Evolutionary conservation across 1,140 invertebrate species (phyloP), one percentile per base, ranked within the genome.

Genomic region (Drosophila pseudoobscura): DNA sequence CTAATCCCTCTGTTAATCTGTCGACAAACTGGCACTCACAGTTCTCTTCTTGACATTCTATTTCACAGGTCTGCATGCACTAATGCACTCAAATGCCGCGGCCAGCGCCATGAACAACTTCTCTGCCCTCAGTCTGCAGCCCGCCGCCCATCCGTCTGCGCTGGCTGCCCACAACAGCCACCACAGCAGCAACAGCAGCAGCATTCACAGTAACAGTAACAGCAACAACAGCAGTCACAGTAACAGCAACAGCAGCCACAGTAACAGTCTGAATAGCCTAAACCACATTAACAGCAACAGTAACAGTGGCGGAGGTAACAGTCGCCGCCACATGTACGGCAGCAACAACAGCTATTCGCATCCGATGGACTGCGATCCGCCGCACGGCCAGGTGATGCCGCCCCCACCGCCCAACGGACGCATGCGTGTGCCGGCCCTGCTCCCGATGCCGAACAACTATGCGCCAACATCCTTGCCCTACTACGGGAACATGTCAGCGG

Each of bases 321-420:
- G 43, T 57, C 68, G 62, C n/a, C 70, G 71, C 26, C 68, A 76
- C 56, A 20, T 74, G 58, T 77, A 63, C 35, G 63, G 55, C 54
- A 53, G 49, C 60, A 83, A 58, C 59, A 65, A 61, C 61, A 76
- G 75, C 66, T 91, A 91, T 87, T 83, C 90, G 49, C 84, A 87
- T 60, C 87, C 90, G 58, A 92, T 92, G 91, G 91, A 92, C 62
- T 92, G 91, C 60, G 91, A 92, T 80, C 90, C 91, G 43, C 89
- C 91, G 54, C 66, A 70, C 13, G 29, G 20, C 13, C 72, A 60
- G 8, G 54, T 54, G 39, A 65, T 72, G 82, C 71, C 74, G 49
- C 84, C 82, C 3, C 76, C 69, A 24, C 77, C 71, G 24, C 87
- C 69, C 4, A 71, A 78, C 2, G 65, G 59, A 17, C 75, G 82